Conservation (phyloP, 2,888 invertebrate species). For the Andrena fulva region DNA sequence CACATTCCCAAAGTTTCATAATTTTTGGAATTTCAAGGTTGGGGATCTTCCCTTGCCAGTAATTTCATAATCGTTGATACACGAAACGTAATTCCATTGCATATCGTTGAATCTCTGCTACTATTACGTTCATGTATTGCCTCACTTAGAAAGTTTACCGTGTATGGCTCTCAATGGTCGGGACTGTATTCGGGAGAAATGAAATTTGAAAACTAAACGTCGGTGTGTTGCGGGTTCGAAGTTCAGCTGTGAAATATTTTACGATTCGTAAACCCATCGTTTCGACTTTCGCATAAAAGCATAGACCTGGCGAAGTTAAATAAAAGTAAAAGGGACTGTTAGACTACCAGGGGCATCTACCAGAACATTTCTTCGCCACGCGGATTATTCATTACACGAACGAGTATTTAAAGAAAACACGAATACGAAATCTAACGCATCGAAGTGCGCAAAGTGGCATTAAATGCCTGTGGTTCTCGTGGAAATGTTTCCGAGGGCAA, state of each 20-base stretch:
- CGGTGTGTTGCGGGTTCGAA: too few species aligned
- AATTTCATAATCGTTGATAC: background rate
- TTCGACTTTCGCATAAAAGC: background rate
- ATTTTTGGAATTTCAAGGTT: background rate
- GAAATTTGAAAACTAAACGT: background rate
- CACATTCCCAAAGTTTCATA: background rate
- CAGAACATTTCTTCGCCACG: too few species aligned
- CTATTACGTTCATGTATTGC: slow-evolving; percentile 45
- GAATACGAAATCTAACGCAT: too few species aligned
- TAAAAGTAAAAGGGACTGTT: too few species aligned
- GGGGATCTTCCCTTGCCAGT: too few species aligned
- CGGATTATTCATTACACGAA: too few species aligned
- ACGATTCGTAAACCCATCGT: too few species aligned
- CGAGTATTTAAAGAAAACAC: too few species aligned
- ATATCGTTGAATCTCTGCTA: slow-evolving; percentile 23
- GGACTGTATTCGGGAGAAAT: background rate
- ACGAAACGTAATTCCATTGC: background rate
- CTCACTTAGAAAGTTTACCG: slow-evolving; percentile 46
- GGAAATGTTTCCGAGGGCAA: background rate
- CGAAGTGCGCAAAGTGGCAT: too few species aligned
- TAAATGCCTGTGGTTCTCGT: too few species aligned
- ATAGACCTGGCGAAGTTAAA: background rate
- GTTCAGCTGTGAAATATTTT: background rate
- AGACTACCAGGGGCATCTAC: too few species aligned
- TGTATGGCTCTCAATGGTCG: slow-evolving; percentile 22